These are phyloP conservation scores for Amphipyra tragopoginis DNA, from an alignment of 2,888 invertebrate species.

Conservation along the genomic window DNA sequence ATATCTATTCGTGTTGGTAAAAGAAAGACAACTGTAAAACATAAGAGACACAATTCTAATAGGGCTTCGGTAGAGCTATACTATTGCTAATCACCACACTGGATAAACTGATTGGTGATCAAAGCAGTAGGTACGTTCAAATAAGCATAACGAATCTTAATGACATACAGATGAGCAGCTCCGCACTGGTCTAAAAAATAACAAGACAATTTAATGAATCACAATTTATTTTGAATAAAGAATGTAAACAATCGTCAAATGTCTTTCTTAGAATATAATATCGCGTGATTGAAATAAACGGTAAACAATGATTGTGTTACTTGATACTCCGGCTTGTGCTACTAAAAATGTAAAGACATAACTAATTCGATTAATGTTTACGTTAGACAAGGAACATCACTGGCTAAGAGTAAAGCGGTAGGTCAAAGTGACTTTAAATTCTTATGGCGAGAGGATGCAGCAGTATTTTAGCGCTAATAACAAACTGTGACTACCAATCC, in stretches of 20 bases:
- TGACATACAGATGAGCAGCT: too few relatives aligned
- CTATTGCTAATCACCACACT: too few relatives aligned
- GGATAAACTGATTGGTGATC: too few relatives aligned
- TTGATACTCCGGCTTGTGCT: constrained; percentile 26
- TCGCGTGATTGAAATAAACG: constrained; percentile 43
- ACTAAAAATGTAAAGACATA: constrained; percentile 21
- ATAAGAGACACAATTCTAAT: too few relatives aligned
- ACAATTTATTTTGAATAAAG: neutral
- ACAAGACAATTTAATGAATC: neutral
- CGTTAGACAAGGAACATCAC: constrained; percentile 39
- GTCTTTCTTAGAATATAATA: constrained; percentile 21
- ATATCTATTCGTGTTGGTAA: too few relatives aligned
- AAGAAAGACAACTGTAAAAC: too few relatives aligned
- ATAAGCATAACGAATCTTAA: too few relatives aligned
- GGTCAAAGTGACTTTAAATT: constrained; percentile 28
- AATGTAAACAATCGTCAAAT: constrained; percentile 20
- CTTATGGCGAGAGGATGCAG: constrained; percentile 10
- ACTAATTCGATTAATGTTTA: constrained; percentile 36
- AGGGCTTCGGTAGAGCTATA: too few relatives aligned
- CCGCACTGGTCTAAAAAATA: neutral
- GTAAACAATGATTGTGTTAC: constrained; percentile 42
- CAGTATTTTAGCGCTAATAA: neutral
- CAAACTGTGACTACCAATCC: neutral
- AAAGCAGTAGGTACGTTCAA: too few relatives aligned
- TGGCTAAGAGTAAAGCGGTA: constrained; percentile 26